Percentiles rank a stretch among this genome's conserved stretches.
Evolutionary conservation across 2,888 invertebrate genomes (phyloP).

Genomic region (Neoaliturus tenellus): DNA sequence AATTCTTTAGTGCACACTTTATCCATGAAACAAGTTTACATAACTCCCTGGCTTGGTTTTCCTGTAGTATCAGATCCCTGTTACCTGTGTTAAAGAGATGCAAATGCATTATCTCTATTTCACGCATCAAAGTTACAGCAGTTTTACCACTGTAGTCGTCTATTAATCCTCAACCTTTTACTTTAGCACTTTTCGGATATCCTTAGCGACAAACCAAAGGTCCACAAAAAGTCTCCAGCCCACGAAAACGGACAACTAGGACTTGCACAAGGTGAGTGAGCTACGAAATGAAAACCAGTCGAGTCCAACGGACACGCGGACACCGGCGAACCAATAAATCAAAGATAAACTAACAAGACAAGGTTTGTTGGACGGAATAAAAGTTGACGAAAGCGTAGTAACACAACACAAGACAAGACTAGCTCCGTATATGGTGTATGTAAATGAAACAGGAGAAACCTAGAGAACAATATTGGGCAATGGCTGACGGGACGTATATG

Average conservation of each 20-base stretch:
- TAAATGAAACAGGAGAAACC: slow-evolving; percentile 53
- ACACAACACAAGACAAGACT: slow-evolving; percentile 14
- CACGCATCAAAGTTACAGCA: no score
- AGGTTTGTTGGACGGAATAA: slow-evolving; percentile 16
- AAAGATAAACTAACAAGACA: slow-evolving; percentile 45
- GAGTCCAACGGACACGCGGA: neutral
- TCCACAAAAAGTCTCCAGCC: neutral
- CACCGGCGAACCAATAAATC: slow-evolving; percentile 24
- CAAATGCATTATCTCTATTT: no score
- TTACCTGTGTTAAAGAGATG: no score
- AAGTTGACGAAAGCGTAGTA: slow-evolving; percentile 42
- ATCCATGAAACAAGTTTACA: no score
- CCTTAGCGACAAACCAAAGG: neutral
- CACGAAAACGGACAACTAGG: slow-evolving; percentile 7
- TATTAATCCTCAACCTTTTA: no score
- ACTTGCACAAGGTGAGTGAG: slow-evolving; percentile 18
- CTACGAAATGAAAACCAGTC: neutral
- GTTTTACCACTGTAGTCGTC: no score
- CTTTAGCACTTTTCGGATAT: no score
- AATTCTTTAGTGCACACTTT: no score
- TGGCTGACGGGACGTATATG: slow-evolving; percentile 11
- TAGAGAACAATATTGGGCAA: slow-evolving; percentile 8
- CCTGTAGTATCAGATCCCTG: no score
- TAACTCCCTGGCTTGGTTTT: no score
- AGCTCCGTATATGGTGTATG: slow-evolving; percentile 51